Conservation (phyloP, 2,888 invertebrate genomes). For the Diogma glabrata region DNA sequence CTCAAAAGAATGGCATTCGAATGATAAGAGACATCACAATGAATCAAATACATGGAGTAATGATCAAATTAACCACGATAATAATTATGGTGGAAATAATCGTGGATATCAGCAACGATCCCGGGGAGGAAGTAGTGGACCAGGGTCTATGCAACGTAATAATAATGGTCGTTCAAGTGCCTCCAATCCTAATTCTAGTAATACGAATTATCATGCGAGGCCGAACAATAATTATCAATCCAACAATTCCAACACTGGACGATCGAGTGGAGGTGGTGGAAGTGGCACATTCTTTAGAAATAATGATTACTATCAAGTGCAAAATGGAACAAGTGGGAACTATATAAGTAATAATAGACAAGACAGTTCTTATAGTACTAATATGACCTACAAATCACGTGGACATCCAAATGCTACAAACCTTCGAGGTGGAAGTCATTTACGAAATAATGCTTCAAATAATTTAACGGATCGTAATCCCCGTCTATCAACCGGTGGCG, state of each 20-base stretch:
- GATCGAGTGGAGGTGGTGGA: constrained; percentile 24
- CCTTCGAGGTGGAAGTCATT: not conserved
- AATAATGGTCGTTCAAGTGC: not conserved
- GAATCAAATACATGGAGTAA: constrained; percentile 25
- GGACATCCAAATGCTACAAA: constrained; percentile 17
- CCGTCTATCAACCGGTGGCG: not conserved
- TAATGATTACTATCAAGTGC: constrained; percentile 10
- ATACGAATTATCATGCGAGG: constrained; percentile 17
- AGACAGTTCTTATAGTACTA: constrained; percentile 23
- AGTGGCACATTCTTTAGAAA: constrained; percentile 15
- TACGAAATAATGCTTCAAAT: not conserved
- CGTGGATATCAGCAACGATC: not conserved
- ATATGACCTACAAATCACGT: constrained; percentile 20
- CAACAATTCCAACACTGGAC: constrained; percentile 22
- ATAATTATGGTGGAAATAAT: constrained; percentile 9
- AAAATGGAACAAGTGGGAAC: constrained; percentile 22
- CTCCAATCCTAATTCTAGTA: constrained; percentile 16
- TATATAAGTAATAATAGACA: constrained; percentile 20
- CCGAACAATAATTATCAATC: constrained; percentile 18
- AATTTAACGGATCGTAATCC: constrained; percentile 5
- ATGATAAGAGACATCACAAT: constrained; percentile 23
- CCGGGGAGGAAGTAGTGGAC: not conserved
- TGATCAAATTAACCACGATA: constrained; percentile 24
- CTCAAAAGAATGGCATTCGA: not conserved
- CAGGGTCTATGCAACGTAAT: not conserved